Evolutionary conservation across 2,888 invertebrate genomes (phyloP).

Genomic region (Lampropteryx suffumata): DNA sequence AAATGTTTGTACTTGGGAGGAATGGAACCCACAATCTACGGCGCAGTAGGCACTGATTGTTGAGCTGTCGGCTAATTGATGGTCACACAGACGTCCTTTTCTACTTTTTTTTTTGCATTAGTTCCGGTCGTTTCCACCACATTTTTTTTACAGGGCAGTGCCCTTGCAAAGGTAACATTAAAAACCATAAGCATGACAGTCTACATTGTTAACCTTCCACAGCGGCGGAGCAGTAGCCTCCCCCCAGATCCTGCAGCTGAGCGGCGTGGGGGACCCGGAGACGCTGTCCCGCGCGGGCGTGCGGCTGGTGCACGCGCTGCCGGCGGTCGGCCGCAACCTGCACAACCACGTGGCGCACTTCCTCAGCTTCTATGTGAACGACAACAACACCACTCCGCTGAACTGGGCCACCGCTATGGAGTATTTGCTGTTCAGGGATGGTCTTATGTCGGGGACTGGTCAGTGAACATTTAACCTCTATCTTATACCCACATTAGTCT

Average conservation of each 20-base stretch:
- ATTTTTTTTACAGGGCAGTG: too few relatives aligned
- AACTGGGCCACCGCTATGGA: conserved; percentile 97
- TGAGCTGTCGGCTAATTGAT: too few relatives aligned
- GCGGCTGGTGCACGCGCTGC: conserved; percentile 87
- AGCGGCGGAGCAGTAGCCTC: conserved; percentile 95
- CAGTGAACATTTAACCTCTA: conserved; percentile 22
- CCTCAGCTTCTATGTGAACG: conserved; percentile 90
- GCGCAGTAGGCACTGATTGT: too few relatives aligned
- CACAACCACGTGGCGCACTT: conserved; percentile 94
- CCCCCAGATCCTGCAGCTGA: conserved; percentile 95
- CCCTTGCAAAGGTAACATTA: too few relatives aligned
- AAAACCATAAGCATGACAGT: not conserved
- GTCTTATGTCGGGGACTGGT: conserved; percentile 95
- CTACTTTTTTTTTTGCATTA: too few relatives aligned
- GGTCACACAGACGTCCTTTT: too few relatives aligned
- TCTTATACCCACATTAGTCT: too few relatives aligned
- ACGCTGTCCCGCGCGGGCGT: conserved; percentile 86
- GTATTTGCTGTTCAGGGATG: conserved; percentile 93
- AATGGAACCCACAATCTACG: too few relatives aligned
- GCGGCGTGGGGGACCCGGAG: conserved; percentile 92
- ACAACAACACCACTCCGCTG: conserved; percentile 92
- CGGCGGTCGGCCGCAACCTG: conserved; percentile 92
- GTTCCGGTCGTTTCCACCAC: too few relatives aligned
- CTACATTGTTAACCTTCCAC: not conserved
- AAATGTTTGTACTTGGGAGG: too few relatives aligned